Evolutionary conservation across 1,140 invertebrate species (phyloP).

Genomic region (Drosophila orena): DNA sequence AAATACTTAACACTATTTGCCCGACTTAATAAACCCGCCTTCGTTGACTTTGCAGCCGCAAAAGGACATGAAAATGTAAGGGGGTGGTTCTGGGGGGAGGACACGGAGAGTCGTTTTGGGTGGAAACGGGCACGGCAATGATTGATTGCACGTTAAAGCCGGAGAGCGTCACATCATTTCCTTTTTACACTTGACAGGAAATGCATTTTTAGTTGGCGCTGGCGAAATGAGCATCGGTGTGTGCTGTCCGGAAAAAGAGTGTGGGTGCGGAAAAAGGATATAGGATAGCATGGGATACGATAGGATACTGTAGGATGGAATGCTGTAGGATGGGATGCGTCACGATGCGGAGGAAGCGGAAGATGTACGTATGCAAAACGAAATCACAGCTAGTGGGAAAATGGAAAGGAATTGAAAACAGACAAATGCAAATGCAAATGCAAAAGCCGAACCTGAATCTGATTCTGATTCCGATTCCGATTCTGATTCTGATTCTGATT

Average conservation of each 20-base stretch:
- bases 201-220: conserved; percentile 79
- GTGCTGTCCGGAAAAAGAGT: conserved; percentile 20
- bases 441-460: conserved; percentile 10
- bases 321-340: background rate
- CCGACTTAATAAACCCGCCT: conserved; percentile 78
- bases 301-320: conserved; percentile 5
- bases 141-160: conserved; percentile 80
- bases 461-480: too few relatives aligned
- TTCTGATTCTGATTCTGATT: too few relatives aligned
- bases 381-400: conserved; percentile 53
- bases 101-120: background rate
- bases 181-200: conserved; percentile 81
- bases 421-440: conserved; percentile 25
- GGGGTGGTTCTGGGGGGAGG: too few relatives aligned
- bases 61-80: background rate
- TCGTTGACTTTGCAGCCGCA: conserved; percentile 70
- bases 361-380: conserved; percentile 50
- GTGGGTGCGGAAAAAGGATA: background rate
- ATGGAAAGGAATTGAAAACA: conserved; percentile 14
- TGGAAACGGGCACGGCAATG: conserved; percentile 58
- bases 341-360: conserved; percentile 11
- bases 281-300: conserved; percentile 4
- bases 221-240: conserved; percentile 72
- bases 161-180: conserved; percentile 79
- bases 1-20: conserved; percentile 82